Percentiles rank a stretch among this genome's conserved stretches.
phyloP scores from a whole-genome alignment of 2,888 invertebrate species.

The Ecliptopera silaceata region DNA sequence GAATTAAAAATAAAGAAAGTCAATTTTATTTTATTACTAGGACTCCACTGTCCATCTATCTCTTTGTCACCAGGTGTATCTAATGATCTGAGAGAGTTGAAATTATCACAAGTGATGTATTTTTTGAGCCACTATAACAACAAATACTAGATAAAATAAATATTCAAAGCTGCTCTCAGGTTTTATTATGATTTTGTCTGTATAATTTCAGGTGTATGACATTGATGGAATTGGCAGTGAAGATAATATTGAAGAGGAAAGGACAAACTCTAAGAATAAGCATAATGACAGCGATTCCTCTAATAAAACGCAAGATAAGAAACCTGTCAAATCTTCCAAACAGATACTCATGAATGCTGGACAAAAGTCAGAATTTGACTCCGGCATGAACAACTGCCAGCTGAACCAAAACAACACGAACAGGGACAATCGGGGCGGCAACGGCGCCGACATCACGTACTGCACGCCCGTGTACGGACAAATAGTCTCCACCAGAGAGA shows the following conservation, averaged over 20 bases:
- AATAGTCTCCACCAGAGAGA: slow-evolving; percentile 75
- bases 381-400: slow-evolving; percentile 78
- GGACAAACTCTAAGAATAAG: slow-evolving; percentile 47
- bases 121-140: no score
- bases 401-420: slow-evolving; percentile 59
- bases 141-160: no score
- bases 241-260: slow-evolving; percentile 66
- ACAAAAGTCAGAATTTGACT: slow-evolving; percentile 77
- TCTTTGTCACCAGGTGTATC: no score
- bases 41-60: no score
- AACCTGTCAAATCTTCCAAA: slow-evolving; percentile 71
- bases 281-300: slow-evolving; percentile 54
- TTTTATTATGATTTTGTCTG: not conserved
- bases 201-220: slow-evolving; percentile 71
- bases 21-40: no score
- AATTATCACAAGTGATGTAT: no score
- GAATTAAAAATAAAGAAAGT: no score
- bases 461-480: slow-evolving; percentile 79
- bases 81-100: no score
- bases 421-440: slow-evolving; percentile 54
- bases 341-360: slow-evolving; percentile 77
- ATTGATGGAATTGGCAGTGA: slow-evolving; percentile 75
- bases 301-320: slow-evolving; percentile 53
- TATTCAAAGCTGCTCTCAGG: no score
- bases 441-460: slow-evolving; percentile 70